These are phyloP conservation scores for Psix sp. DNA, from an alignment of 1,140 invertebrate species.

Conservation along the genomic window DNA sequence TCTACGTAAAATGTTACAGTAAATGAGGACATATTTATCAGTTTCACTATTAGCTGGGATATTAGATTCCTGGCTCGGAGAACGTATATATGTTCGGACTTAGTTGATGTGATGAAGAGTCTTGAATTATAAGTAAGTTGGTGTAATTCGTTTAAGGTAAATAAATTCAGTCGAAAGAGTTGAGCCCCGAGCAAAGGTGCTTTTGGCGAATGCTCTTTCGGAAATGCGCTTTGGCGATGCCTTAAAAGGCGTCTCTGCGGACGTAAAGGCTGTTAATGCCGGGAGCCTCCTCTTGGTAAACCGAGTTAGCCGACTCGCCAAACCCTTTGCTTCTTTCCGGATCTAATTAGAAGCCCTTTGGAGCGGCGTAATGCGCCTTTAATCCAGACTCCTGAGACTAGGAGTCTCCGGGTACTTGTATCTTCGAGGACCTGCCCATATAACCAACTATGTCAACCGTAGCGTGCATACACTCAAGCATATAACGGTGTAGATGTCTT, in stretches of 20 bases:
- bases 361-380: constrained; percentile 73
- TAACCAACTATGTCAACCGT: background rate
- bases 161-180: constrained; percentile 61
- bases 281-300: constrained; percentile 70
- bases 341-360: constrained; percentile 75
- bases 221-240: constrained; percentile 64
- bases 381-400: constrained; percentile 67
- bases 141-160: constrained; percentile 59
- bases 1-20: too few species aligned
- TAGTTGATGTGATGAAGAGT: constrained; percentile 44
- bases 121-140: constrained; percentile 60
- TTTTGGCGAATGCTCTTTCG: constrained; percentile 62
- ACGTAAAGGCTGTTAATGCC: constrained; percentile 73
- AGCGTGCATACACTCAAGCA: constrained; percentile 4
- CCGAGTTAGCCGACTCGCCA: constrained; percentile 74
- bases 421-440: constrained; percentile 61
- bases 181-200: constrained; percentile 58
- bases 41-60: too few species aligned
- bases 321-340: constrained; percentile 76
- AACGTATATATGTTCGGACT: constrained; percentile 31
- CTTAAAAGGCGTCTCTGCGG: constrained; percentile 72
- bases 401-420: constrained; percentile 61
- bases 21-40: too few species aligned
- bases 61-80: too few species aligned
- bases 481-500: constrained; percentile 30